Evolutionary conservation across 2,113 vertebrate species (phyloP), one percentile per base, ranked within the genome.

Genomic region (Theropithecus gelada): DNA sequence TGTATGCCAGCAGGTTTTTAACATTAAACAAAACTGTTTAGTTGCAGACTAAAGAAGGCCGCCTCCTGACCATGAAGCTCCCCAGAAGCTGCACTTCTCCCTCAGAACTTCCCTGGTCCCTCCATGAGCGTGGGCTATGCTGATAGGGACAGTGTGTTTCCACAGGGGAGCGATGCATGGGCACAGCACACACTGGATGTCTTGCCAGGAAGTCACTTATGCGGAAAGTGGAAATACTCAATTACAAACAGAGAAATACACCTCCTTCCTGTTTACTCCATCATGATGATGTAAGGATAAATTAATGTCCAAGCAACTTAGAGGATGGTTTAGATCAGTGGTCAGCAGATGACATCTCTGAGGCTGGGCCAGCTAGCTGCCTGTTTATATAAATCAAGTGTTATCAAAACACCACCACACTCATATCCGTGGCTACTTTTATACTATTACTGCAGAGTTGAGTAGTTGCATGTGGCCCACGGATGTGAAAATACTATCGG

Each of bases 151-250:
- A 23, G 3, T 8, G 4, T 6, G 40, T 23, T n/a, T n/a, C n/a
- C 2, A 1, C 1, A 10, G 22, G 52, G 3, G 25, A 38, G 7
- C 5, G 52, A 7, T 32, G 3, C 5, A 0, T 66, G 61, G 8
- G 3, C 48, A 68, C 64, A 23, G 25, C 1, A 25, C 4, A 6
- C 8, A 18, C 27, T 8, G 12, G 32, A 14, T 35, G 9, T 30
- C 87, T 88, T 70, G 72, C 80, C 43, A 68, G 80, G 30, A 82
- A 40, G 66, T 76, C 30, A 0, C 48, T n/a, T 38, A 10, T 2
- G 7, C 38, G 45, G n/a, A 55, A 55, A 59, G 79, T 80, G 55
- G 79, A 80, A 73, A 79, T 23, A 13, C 0, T 82, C 82, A 70
- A 32, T 93, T 38, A 52, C 50, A 18, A 17, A 89, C n/a, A 35